These are phyloP conservation scores for Tachina fera DNA, from an alignment of 2,888 invertebrate species.

Conservation along the genomic window DNA sequence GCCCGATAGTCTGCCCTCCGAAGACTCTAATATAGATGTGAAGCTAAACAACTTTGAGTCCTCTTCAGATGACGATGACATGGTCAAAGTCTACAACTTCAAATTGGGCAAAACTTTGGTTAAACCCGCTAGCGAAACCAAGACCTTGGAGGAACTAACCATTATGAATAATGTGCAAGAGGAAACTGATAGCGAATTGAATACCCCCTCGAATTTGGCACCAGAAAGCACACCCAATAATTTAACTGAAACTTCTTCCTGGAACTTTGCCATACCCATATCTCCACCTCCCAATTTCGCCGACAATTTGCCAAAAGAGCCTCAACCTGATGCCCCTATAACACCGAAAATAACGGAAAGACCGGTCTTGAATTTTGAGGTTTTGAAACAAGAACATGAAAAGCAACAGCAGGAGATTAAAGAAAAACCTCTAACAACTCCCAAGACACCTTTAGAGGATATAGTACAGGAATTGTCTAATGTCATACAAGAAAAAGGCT, in stretches of 20 bases:
- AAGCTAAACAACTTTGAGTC: constrained; percentile 78
- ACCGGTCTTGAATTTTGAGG: constrained; percentile 72
- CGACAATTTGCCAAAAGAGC: constrained; percentile 63
- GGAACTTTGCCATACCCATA: constrained; percentile 81
- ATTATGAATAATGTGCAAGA: constrained; percentile 54
- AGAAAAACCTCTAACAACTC: neutral
- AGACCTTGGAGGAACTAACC: constrained; percentile 72
- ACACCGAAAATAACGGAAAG: constrained; percentile 74
- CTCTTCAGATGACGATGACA: constrained; percentile 82
- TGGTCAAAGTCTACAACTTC: constrained; percentile 81
- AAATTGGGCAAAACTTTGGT: constrained; percentile 81
- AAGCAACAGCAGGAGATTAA: neutral
- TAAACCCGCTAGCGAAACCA: constrained; percentile 73
- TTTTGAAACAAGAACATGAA: constrained; percentile 60
- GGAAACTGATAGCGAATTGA: constrained; percentile 66
- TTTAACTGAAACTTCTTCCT: constrained; percentile 74
- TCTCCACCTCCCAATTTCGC: constrained; percentile 82
- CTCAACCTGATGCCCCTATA: constrained; percentile 72
- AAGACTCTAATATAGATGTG: constrained; percentile 73
- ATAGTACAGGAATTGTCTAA: constrained; percentile 79
- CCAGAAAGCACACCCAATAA: constrained; percentile 45
- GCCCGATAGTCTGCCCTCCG: constrained; percentile 75
- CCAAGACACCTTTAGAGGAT: constrained; percentile 76
- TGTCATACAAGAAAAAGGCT: constrained; percentile 77
- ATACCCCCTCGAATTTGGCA: constrained; percentile 58